Evolutionary conservation across 2,797 vertebrate genomes (phyloP).

Genomic region (Pelobates cultripes): DNA sequence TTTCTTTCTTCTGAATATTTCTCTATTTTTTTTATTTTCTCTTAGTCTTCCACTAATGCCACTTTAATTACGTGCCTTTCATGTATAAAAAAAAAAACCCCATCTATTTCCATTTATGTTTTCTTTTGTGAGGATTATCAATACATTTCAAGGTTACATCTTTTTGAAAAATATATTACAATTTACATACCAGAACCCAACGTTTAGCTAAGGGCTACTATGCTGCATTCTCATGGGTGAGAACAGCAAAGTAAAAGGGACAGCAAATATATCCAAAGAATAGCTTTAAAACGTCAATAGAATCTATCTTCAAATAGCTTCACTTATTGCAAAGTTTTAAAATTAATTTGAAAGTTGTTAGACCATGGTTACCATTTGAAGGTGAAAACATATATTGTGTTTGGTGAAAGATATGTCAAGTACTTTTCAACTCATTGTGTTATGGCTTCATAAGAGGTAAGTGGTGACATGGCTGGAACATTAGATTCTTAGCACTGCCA

Average conservation of each 20-base stretch:
- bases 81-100: neutral
- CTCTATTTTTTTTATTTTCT: neutral
- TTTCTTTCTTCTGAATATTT: neutral
- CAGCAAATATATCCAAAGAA: neutral
- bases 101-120: neutral
- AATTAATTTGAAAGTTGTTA: no score
- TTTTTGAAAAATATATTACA: neutral
- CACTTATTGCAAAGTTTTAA: neutral
- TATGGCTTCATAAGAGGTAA: no score
- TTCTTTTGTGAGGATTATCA: neutral
- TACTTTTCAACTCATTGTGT: no score
- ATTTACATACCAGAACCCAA: constrained; percentile 3
- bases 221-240: neutral
- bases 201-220: neutral
- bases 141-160: constrained; percentile 6
- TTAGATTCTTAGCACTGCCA: no score
- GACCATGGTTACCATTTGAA: no score
- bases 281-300: neutral
- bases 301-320: neutral
- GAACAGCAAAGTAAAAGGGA: neutral
- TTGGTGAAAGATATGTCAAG: no score
- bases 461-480: no score
- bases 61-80: neutral
- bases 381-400: no score
- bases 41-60: neutral